These are phyloP conservation scores for Rhizoglyphus robini DNA, from an alignment of 1,140 invertebrate genomes.

Conservation along the genomic window DNA sequence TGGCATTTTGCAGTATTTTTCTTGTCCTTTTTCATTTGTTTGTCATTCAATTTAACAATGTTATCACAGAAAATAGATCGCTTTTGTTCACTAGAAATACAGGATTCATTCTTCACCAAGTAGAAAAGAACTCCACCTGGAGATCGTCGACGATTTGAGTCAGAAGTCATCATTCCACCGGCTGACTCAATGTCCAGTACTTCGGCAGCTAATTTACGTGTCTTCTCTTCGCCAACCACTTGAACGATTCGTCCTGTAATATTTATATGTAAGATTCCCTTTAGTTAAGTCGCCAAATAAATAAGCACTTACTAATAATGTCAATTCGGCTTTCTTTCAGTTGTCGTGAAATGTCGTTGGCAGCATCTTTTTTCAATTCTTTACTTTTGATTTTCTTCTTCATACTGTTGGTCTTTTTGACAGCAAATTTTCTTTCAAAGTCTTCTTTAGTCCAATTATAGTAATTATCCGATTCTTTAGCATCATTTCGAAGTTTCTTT, in stretches of 20 bases:
- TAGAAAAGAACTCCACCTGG: slow-evolving; percentile 68
- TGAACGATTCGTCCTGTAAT: slow-evolving; percentile 53
- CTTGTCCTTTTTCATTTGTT: background rate
- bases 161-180: slow-evolving; percentile 66
- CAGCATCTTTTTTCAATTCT: background rate
- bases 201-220: slow-evolving; percentile 57
- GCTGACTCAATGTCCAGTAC: slow-evolving; percentile 61
- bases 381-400: slow-evolving; percentile 1
- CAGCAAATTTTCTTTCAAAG: background rate
- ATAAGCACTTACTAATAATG: slow-evolving; percentile 16
- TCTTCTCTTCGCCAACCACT: slow-evolving; percentile 53
- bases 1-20: background rate
- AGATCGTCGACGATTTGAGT: slow-evolving; percentile 52
- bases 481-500: background rate
- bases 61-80: background rate
- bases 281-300: background rate
- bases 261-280: too few relatives aligned
- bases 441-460: slow-evolving; percentile 2
- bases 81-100: slow-evolving; percentile 16
- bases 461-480: slow-evolving; percentile 6
- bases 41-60: background rate
- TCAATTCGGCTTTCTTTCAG: slow-evolving; percentile 9
- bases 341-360: slow-evolving; percentile 6
- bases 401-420: background rate
- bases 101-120: slow-evolving; percentile 53